These are phyloP conservation scores for Hemicordylus capensis DNA, from an alignment of 2,113 vertebrate species.

Conservation along the genomic window DNA sequence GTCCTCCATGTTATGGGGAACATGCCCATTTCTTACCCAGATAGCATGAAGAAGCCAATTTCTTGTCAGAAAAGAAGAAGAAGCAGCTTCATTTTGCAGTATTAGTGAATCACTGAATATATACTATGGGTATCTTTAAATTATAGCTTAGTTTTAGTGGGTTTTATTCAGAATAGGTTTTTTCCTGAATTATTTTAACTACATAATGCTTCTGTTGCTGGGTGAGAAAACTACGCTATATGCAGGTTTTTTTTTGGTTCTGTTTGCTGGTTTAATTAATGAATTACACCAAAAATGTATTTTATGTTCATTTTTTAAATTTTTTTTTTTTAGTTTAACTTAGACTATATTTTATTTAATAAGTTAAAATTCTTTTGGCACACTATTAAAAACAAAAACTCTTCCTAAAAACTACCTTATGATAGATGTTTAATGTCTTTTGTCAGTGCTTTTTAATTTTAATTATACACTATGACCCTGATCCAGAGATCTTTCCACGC, in stretches of 20 bases:
- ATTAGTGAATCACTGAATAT: slow-evolving; percentile 79
- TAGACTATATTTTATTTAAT: slow-evolving; percentile 90
- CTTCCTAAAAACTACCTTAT: slow-evolving; percentile 73
- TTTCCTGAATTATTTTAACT: slow-evolving; percentile 63
- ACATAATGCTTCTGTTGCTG: slow-evolving; percentile 80
- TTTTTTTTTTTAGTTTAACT: slow-evolving; percentile 81
- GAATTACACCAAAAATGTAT: slow-evolving; percentile 87
- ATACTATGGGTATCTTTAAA: slow-evolving; percentile 70
- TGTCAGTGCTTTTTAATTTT: slow-evolving; percentile 77
- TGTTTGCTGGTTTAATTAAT: slow-evolving; percentile 79
- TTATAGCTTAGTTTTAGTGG: slow-evolving; percentile 77
- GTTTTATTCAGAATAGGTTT: slow-evolving; percentile 41
- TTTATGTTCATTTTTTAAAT: slow-evolving; percentile 86
- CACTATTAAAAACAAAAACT: slow-evolving; percentile 79
- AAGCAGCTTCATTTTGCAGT: slow-evolving; percentile 76
- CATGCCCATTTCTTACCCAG: slow-evolving; percentile 63
- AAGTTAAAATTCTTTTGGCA: slow-evolving; percentile 85
- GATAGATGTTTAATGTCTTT: slow-evolving; percentile 73
- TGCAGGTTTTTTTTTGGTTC: slow-evolving; percentile 70
- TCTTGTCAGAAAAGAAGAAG: slow-evolving; percentile 59
- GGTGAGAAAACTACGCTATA: slow-evolving; percentile 79
- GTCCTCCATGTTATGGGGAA: slow-evolving; percentile 29
- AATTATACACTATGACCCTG: slow-evolving; percentile 65
- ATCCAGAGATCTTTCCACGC: slow-evolving; percentile 1
- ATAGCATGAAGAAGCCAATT: slow-evolving; percentile 74